phyloP scores from a whole-genome alignment of 2,797 vertebrate species.

The Danio albolineatus region DNA sequence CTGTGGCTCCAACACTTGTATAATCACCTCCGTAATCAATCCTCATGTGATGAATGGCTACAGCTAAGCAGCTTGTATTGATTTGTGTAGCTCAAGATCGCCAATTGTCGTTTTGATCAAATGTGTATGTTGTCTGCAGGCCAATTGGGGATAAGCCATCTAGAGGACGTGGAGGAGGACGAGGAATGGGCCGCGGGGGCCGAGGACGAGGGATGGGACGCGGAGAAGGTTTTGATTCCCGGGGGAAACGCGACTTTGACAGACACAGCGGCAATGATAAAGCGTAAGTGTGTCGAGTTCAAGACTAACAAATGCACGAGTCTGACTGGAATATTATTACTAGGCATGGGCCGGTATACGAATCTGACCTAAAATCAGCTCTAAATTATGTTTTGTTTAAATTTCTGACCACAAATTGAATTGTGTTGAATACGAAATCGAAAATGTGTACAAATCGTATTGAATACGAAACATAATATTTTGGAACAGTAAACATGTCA shows the following conservation, averaged over 20 bases:
- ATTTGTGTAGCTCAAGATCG: not conserved
- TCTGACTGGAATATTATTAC: too few species aligned
- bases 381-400: too few species aligned
- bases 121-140: conserved; percentile 69
- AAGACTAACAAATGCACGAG: too few species aligned
- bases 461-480: too few species aligned
- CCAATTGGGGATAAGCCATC: conserved; percentile 89
- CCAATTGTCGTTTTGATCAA: not conserved
- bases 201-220: conserved; percentile 93
- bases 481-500: too few species aligned
- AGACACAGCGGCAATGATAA: conserved; percentile 94
- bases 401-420: too few species aligned
- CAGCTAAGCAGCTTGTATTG: not conserved
- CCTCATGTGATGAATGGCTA: not conserved
- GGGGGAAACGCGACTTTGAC: conserved; percentile 97
- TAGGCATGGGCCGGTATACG: too few species aligned
- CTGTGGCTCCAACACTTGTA: not conserved
- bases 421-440: too few species aligned
- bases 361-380: too few species aligned
- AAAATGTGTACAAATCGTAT: too few species aligned
- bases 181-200: conserved; percentile 89
- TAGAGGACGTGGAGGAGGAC: conserved; percentile 90
- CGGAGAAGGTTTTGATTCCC: conserved; percentile 94
- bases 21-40: not conserved
- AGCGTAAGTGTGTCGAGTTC: conserved; percentile 85